These are phyloP conservation scores for Pseudocheirus occidentalis DNA, from an alignment of 2,797 vertebrate genomes.

Conservation along the genomic window DNA sequence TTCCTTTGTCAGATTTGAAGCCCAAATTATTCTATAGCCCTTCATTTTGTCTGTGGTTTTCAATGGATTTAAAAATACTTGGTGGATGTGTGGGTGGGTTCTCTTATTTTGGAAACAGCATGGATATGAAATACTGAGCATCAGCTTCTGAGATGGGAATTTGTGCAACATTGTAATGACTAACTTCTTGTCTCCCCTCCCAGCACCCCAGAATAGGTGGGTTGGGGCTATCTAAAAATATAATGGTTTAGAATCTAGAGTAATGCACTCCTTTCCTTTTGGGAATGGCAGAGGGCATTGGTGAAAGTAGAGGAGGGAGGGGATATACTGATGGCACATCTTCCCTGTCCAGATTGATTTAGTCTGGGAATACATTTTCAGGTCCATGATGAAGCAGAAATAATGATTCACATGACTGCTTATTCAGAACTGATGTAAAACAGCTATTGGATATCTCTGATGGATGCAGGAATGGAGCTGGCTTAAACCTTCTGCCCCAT, in stretches of 20 bases:
- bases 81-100: conserved; percentile 74
- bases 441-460: conserved; percentile 51
- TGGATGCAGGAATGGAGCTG: conserved; percentile 48
- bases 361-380: accelerated
- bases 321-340: neutral
- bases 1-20: conserved; percentile 32
- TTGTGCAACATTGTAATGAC: conserved; percentile 62
- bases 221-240: conserved; percentile 57
- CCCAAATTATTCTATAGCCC: conserved; percentile 65
- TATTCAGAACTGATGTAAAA: neutral
- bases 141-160: conserved; percentile 64
- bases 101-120: conserved; percentile 73
- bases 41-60: conserved; percentile 74
- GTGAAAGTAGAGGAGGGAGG: neutral
- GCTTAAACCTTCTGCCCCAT: conserved; percentile 35
- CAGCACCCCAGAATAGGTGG: neutral
- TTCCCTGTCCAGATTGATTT: neutral
- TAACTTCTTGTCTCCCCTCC: conserved; percentile 34
- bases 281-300: neutral
- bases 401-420: neutral
- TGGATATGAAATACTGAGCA: conserved; percentile 73
- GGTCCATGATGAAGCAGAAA: accelerated
- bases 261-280: accelerated
- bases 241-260: neutral
- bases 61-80: conserved; percentile 76